Conservation (phyloP, 2,888 invertebrate genomes). For the Harmothoe impar region DNA sequence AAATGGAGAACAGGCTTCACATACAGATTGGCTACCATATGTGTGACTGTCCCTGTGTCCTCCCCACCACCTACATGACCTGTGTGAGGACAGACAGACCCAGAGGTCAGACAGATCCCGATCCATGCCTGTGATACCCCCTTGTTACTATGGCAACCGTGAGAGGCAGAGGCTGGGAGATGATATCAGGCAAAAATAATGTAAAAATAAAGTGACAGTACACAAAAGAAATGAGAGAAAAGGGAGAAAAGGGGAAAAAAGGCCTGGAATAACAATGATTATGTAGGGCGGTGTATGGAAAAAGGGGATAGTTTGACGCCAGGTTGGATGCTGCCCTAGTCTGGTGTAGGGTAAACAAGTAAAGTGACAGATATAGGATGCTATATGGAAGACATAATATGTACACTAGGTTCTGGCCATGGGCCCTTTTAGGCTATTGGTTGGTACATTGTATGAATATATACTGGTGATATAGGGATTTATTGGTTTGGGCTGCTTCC, state of each 20-base stretch:
- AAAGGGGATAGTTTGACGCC: too few relatives aligned
- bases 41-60: background rate
- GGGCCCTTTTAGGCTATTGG: too few relatives aligned
- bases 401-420: too few relatives aligned
- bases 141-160: background rate
- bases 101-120: background rate
- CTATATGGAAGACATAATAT: too few relatives aligned
- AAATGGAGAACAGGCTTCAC: background rate
- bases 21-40: background rate
- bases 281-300: too few relatives aligned
- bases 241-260: background rate
- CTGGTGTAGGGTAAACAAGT: too few relatives aligned
- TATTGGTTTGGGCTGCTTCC: too few relatives aligned
- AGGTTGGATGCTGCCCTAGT: too few relatives aligned
- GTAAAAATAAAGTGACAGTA: background rate
- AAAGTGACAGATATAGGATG: too few relatives aligned
- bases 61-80: background rate
- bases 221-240: background rate
- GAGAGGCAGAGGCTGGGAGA: background rate
- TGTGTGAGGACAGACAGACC: background rate
- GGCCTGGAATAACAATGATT: background rate
- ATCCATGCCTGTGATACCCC: background rate
- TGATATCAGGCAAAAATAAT: background rate
- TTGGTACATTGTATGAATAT: too few relatives aligned
- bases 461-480: too few relatives aligned